Percentiles rank a stretch among this genome's conserved stretches.
These are phyloP conservation scores for Leptarthrus brevirostris DNA, from an alignment of 2,888 invertebrate species.

Conservation along the genomic window DNA sequence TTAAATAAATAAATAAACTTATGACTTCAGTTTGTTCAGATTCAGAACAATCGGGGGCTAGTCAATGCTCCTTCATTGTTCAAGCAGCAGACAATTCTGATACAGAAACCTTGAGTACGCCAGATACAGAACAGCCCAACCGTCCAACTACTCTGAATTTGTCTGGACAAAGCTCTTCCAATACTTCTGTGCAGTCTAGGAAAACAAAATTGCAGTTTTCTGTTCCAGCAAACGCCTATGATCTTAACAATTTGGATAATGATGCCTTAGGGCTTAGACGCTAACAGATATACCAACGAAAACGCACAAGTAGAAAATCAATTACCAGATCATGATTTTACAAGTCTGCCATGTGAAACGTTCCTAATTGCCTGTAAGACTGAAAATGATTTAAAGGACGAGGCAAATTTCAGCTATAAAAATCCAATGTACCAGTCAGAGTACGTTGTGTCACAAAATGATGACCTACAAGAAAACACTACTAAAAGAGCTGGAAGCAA, in stretches of 20 bases:
- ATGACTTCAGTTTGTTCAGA: constrained; percentile 55
- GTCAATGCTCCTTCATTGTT: constrained; percentile 54
- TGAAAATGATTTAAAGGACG: constrained; percentile 66
- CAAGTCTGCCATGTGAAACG: constrained; percentile 67
- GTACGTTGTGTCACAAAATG: constrained; percentile 67
- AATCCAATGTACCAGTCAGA: constrained; percentile 83
- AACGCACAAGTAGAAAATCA: constrained; percentile 44
- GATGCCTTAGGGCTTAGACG: constrained; percentile 75
- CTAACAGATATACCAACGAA: constrained; percentile 60
- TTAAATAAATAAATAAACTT: no score
- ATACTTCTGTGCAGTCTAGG: constrained; percentile 72
- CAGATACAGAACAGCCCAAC: constrained; percentile 66
- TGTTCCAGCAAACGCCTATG: constrained; percentile 74
- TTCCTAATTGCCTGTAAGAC: constrained; percentile 55
- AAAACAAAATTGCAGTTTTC: constrained; percentile 79
- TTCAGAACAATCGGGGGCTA: constrained; percentile 54
- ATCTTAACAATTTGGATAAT: constrained; percentile 75
- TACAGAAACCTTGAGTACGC: constrained; percentile 1
- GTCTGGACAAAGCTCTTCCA: constrained; percentile 71
- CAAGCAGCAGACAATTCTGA: constrained; percentile 50
- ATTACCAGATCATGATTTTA: constrained; percentile 63
- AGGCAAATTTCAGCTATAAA: constrained; percentile 74
- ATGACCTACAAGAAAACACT: constrained; percentile 1
- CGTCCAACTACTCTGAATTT: constrained; percentile 75
- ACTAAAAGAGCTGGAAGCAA: constrained; percentile 67